phyloP scores from a whole-genome alignment of 64 coral and sea anemone species.

The Cladopsammia gracilis region DNA sequence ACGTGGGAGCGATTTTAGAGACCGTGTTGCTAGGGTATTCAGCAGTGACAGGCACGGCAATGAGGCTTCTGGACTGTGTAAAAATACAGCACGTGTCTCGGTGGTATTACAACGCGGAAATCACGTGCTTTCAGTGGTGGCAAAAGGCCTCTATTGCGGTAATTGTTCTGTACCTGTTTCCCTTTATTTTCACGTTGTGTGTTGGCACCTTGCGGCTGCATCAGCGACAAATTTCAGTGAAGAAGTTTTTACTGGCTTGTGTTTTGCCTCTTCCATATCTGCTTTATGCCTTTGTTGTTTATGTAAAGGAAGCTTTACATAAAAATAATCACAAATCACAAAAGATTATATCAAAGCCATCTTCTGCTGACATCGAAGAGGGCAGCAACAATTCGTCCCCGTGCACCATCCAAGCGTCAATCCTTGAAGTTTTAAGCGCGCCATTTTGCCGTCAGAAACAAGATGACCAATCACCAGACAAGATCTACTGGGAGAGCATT shows the following conservation, averaged over 20 bases:
- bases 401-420: background rate
- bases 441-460: constrained; percentile 27
- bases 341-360: background rate
- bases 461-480: background rate
- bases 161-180: constrained; percentile 3
- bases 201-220: constrained; percentile 1
- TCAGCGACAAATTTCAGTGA: constrained; percentile 25
- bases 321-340: background rate
- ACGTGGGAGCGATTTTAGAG: constrained; percentile 63
- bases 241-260: constrained; percentile 20
- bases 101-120: constrained; percentile 38
- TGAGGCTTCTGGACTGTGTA: constrained; percentile 46
- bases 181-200: constrained; percentile 29
- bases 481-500: constrained; percentile 62
- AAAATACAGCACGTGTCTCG: background rate
- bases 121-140: constrained; percentile 65
- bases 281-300: background rate
- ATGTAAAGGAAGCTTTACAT: background rate
- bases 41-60: background rate
- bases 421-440: constrained; percentile 26
- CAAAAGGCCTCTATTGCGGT: background rate
- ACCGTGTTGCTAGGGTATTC: constrained; percentile 62
- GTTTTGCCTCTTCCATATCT: constrained; percentile 35
- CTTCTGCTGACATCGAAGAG: background rate
- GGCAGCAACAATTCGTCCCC: background rate